phyloP scores from a whole-genome alignment of 2,888 invertebrate species.

The Falcaria lacertinaria region DNA sequence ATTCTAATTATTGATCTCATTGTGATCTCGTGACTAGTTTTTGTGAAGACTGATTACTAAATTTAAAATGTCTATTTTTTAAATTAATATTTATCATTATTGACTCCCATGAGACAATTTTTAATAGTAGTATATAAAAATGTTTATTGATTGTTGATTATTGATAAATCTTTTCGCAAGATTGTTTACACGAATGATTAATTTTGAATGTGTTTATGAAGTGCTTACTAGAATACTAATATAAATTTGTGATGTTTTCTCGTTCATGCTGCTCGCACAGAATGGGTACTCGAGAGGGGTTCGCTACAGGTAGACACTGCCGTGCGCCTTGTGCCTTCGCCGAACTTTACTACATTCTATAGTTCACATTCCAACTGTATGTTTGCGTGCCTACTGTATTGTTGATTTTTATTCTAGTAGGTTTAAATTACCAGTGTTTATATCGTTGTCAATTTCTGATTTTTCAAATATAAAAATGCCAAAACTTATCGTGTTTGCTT shows the following conservation, averaged over 20 bases:
- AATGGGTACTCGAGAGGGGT: slow-evolving; percentile 70
- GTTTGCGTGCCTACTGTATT: slow-evolving; percentile 29
- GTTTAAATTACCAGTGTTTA: slow-evolving; percentile 56
- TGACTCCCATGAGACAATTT: slow-evolving; percentile 36
- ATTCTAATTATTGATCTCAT: slow-evolving; percentile 20
- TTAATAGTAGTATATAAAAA: slow-evolving; percentile 46
- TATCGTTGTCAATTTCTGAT: slow-evolving; percentile 58
- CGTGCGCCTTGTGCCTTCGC: slow-evolving; percentile 26
- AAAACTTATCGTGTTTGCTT: slow-evolving; percentile 60
- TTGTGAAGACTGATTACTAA: slow-evolving; percentile 14
- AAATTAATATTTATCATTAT: slow-evolving; percentile 39
- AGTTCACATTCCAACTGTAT: slow-evolving; percentile 33
- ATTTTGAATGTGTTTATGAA: slow-evolving; percentile 57
- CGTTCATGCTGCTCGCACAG: slow-evolving; percentile 71
- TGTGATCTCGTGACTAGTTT: slow-evolving; percentile 11
- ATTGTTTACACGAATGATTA: slow-evolving; percentile 45
- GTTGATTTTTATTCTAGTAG: slow-evolving; percentile 31
- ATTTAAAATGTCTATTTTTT: slow-evolving; percentile 25
- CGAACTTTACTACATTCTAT: slow-evolving; percentile 34
- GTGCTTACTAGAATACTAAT: slow-evolving; percentile 42
- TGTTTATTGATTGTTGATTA: slow-evolving; percentile 59
- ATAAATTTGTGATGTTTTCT: slow-evolving; percentile 50
- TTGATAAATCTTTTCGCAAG: slow-evolving; percentile 58
- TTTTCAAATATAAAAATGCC: slow-evolving; percentile 56
- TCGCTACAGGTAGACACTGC: slow-evolving; percentile 64